Base-by-base conservation (phyloP, 2,113 vertebrate species). In the Embiotoca jacksoni region DNA sequence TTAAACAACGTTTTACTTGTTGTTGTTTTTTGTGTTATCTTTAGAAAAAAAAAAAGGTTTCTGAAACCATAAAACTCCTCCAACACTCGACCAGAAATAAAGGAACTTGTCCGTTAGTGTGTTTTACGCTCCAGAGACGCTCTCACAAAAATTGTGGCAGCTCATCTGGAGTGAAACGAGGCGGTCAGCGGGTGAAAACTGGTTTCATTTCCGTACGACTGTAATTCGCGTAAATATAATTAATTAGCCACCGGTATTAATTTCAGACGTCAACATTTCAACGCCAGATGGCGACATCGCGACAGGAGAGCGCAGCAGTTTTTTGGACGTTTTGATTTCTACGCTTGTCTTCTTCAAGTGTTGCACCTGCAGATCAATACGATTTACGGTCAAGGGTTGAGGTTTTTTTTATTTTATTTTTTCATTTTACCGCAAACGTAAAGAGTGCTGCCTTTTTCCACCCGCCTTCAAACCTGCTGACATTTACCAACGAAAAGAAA, bases 401-500 rank as follows among this genome's bases (percentile, higher is more conserved):
- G 16, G 47, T 30, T 59, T 1, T 46, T 46, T 61, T 23, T 23
- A 23, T 23, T 23, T 23, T 23, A 23, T 23, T 23, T 23, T 23
- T 23, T 23, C 1, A 23, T 23, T 23, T 23, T 23, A 23, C 23
- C 23, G 23, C 23, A 66, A 16, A 14, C 23, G 7, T n/a, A 30
- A 9, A 5, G 52, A 53, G 39, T 13, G 13, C 30, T 36, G 32
- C 2, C n/a, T 64, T 69, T 69, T 53, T 14, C 23, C 23, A 23
- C 23, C 23, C 23, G 23, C 16, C 10, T 53, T 49, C 58, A 44
- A 41, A 49, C 56, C 37, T 68, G 33, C 4, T 71, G 74, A 83
- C 59, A 83, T 77, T 78, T 50, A 50, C 6, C 60, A 16, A 41
- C 16, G 39, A 69, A 80, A 15, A 75, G 39, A 69, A 80, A 15